Evolutionary conservation across 2,888 invertebrate genomes (phyloP).

Genomic region (Diadromus collaris): DNA sequence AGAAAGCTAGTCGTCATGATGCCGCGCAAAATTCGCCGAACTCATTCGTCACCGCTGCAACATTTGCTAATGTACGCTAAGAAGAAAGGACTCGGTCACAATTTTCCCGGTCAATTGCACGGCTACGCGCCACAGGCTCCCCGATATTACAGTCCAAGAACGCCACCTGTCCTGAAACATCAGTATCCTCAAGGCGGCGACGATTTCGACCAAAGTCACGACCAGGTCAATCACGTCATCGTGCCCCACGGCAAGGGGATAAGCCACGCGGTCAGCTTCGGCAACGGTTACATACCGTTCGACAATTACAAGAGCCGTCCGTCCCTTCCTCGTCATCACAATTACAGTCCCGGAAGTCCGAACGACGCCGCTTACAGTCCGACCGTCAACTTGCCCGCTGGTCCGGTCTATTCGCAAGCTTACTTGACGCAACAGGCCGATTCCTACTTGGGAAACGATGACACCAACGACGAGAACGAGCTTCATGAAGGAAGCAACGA

Average conservation of each 20-base stretch:
- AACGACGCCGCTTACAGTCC: slow-evolving; percentile 4
- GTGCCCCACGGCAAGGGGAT: slow-evolving; percentile 73
- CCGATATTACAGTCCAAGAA: slow-evolving; percentile 34
- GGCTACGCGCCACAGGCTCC: slow-evolving; percentile 1
- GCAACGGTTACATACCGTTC: slow-evolving; percentile 75
- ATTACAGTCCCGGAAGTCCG: slow-evolving; percentile 47
- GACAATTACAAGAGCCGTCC: slow-evolving; percentile 66
- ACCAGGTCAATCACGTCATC: slow-evolving; percentile 68
- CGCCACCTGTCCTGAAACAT: slow-evolving; percentile 26
- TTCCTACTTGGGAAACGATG: slow-evolving; percentile 28
- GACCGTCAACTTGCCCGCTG: slow-evolving; percentile 1
- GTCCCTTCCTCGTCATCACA: slow-evolving; percentile 49
- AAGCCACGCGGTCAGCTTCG: slow-evolving; percentile 69
- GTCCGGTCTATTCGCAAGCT: slow-evolving; percentile 24
- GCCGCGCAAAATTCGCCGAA: slow-evolving; percentile 71
- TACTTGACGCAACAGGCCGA: slow-evolving; percentile 44
- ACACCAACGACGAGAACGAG: not conserved
- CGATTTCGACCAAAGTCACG: slow-evolving; percentile 72
- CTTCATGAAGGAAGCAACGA: slow-evolving; percentile 37
- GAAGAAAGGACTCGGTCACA: slow-evolving; percentile 50
- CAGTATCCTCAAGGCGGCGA: slow-evolving; percentile 68
- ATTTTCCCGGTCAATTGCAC: slow-evolving; percentile 33
- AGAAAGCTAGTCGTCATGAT: slow-evolving; percentile 71
- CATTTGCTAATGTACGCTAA: slow-evolving; percentile 56
- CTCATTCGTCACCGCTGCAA: slow-evolving; percentile 63